Conservation (phyloP, 2,113 vertebrate species). For the Mixornis gularis region DNA sequence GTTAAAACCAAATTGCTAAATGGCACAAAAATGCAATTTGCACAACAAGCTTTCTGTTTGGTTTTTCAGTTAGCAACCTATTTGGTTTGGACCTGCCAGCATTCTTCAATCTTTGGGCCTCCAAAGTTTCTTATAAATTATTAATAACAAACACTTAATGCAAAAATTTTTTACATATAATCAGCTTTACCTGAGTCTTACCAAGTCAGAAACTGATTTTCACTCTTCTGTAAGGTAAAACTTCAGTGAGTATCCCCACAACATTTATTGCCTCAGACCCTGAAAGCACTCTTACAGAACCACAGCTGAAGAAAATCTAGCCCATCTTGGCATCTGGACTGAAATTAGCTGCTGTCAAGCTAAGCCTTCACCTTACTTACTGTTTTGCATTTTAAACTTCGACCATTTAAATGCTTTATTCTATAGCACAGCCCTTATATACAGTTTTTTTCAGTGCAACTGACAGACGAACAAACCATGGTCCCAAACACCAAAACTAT, state of each 20-base stretch:
- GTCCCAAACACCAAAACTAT: not conserved
- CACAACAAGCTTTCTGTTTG: not conserved
- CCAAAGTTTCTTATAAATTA: not conserved
- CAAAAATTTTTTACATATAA: not conserved
- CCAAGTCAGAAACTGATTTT: not conserved
- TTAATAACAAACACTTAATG: not conserved
- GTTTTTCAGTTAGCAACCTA: not conserved
- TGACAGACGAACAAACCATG: not conserved
- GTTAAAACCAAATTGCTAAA: slow-evolving; percentile 7
- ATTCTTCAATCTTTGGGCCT: not conserved
- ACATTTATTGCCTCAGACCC: not conserved
- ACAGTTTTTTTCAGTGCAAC: not conserved
- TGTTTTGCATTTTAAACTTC: not conserved
- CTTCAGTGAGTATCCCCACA: not conserved
- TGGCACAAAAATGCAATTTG: not conserved
- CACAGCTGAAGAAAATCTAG: not conserved
- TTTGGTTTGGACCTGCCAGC: not conserved
- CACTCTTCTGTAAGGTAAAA: not conserved
- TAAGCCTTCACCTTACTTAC: not conserved
- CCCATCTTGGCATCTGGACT: not conserved
- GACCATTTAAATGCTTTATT: not conserved
- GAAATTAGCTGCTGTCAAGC: not conserved
- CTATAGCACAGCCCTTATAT: not conserved
- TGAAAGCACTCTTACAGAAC: not conserved
- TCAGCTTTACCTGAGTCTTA: not conserved